Base-by-base conservation (phyloP, 1,140 invertebrate genomes). In the Procambarus clarkii region DNA sequence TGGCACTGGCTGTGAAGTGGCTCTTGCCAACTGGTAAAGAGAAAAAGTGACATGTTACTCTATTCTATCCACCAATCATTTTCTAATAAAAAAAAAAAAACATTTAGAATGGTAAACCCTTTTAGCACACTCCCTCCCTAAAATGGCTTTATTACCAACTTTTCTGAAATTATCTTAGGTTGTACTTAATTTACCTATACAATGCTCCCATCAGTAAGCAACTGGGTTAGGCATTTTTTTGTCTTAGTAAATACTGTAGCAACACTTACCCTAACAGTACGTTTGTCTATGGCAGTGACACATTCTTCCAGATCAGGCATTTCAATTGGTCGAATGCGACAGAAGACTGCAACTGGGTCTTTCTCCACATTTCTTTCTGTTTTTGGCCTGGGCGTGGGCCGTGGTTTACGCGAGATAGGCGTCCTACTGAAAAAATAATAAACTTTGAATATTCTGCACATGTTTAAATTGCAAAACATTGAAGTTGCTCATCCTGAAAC, bases 261-360 rank as follows among this genome's bases (percentile, higher is more conserved):
- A n/a, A n/a, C n/a, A n/a, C n/a, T n/a, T 45, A 98, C 94, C 8
- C 96, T 94, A 34, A 98, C 95, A 15, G 96, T 96, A 34, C 96
- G 96, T 0, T 96, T 95, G 77, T 96, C 97, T 78, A 97, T 94
- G 58, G 97, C 95, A 94, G 96, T 96, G 90, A 98, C 95, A 94
- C 97, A 98, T 0, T 96, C 95, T 24, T 94, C 92, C 94, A 97
- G 97, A 74, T 94, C 95, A 18, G 95, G 94, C 92, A 96, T 95
- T 92, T 97, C 96, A 93, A 97, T 95, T 0, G 98, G 97, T 21
- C 97, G 95, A 54, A 98, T 94, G 71, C 98, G 95, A 94, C 97
- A 98, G 94, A 96, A 98, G 2, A 98, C 98, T 95, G 98, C 96
- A 0, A 98, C 97, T 0, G 97, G 97, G 94, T 97, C 97, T 83